These are phyloP conservation scores for Mellivora capensis DNA, from an alignment of 2,113 vertebrate species.

Conservation along the genomic window DNA sequence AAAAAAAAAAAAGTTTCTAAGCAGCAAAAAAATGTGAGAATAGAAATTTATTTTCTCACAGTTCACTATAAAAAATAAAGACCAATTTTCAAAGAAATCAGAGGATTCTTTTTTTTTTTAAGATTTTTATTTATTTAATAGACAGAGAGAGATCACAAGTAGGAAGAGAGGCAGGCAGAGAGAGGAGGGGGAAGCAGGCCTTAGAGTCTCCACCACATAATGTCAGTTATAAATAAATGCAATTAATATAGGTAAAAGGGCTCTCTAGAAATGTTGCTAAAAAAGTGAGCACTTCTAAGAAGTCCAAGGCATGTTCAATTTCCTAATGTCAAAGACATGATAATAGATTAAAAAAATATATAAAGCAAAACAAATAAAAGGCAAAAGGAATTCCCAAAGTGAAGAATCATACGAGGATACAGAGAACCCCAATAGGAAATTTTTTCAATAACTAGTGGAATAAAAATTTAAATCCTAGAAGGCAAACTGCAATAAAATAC, in stretches of 20 bases:
- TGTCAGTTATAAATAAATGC: background rate
- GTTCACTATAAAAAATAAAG: background rate
- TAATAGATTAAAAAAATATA: background rate
- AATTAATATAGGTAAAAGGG: background rate
- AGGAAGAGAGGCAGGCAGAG: no score
- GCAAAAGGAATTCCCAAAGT: background rate
- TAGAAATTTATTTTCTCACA: no score
- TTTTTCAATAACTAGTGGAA: background rate
- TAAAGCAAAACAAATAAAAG: background rate
- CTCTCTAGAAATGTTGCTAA: background rate
- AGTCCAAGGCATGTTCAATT: background rate
- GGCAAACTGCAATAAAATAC: background rate
- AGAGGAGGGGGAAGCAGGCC: no score
- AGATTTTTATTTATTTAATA: no score
- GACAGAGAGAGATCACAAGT: no score
- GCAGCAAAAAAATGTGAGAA: background rate
- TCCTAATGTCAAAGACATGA: background rate
- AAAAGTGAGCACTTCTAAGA: background rate
- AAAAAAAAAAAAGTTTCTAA: background rate
- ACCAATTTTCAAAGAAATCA: background rate
- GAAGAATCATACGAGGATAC: background rate
- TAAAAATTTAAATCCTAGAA: background rate
- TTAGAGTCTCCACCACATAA: background rate
- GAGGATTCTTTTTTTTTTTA: no score
- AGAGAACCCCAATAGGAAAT: background rate